Evolutionary conservation across 2,888 invertebrate genomes (phyloP), one percentile per base, ranked within the genome.

Genomic region (Drosophila leonis): DNA sequence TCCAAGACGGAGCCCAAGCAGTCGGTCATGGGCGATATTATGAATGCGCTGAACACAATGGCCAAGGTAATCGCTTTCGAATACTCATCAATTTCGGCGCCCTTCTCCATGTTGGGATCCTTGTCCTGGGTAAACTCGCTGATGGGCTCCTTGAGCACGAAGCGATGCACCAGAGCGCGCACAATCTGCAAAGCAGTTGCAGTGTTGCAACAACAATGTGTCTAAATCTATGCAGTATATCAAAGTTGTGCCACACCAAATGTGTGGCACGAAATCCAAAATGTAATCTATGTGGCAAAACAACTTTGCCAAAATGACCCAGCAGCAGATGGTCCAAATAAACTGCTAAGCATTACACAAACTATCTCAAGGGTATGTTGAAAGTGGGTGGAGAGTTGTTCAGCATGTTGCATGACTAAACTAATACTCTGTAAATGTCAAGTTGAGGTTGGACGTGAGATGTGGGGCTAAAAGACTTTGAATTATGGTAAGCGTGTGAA

Each of bases 1-100:
- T 97, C 97, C 75, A 97, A 93, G 7, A 97, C 97, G 42, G 97
- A 94, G 27, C 97, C 97, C 44, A 97, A 94, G 91, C 97, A 97
- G 91, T 97, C 97, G 7, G 97, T 97, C 70, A 96, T 94, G 93
- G 97, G 96, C 35, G 97, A 97, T 68, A 97, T 94, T 52, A 96
- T 93, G 90, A 96, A 96, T 35, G 96, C 95, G 51, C 94, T 92
- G 29, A 94, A 92, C 33, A 97, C 95, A 83, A 97, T 96, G 24
- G 94, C 93, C 75, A 96, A 92, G 60, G 93, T 93, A 67, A 93
- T 93, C 62, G 88, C 90, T 66, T 91, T 90, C 31, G 92, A 92
- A 74, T 93, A 91, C 78, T 91, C 91, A 79, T 93, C 93, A 66
- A 91, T 90, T 67, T 92, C 91, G n/a, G 90, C 90, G 15, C 93